Evolutionary conservation across 64 coral and sea anemone species (phyloP).

Genomic region (Dendronephthya gigantea): DNA sequence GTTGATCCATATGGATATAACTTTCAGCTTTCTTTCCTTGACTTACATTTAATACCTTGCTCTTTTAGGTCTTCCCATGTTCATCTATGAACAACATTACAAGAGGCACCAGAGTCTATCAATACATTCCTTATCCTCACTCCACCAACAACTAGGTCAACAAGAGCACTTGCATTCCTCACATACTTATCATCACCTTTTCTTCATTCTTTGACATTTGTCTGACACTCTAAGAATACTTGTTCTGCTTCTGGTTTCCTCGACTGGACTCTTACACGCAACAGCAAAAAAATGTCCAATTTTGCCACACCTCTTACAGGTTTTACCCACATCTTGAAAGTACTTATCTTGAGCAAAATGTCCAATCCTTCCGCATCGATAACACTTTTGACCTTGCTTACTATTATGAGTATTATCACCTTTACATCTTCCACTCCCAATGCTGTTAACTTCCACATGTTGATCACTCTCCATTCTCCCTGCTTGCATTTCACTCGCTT

Average conservation of each 20-base stretch:
- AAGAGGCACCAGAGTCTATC: neutral
- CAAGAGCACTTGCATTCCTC: neutral
- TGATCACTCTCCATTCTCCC: too few relatives aligned
- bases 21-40: neutral
- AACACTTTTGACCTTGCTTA: too few relatives aligned
- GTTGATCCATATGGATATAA: neutral
- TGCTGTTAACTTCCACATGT: too few relatives aligned
- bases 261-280: too few relatives aligned
- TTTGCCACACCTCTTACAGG: too few relatives aligned
- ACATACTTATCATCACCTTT: neutral
- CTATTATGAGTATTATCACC: too few relatives aligned
- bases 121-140: neutral
- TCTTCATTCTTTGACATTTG: neutral
- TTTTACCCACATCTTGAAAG: too few relatives aligned
- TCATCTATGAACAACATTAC: neutral
- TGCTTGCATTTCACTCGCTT: too few relatives aligned
- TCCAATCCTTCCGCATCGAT: too few relatives aligned
- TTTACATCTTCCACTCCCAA: too few relatives aligned
- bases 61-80: neutral
- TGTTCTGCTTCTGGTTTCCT: neutral
- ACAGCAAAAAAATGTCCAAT: too few relatives aligned
- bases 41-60: neutral
- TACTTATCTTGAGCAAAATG: too few relatives aligned
- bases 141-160: neutral
- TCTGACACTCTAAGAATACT: neutral